phyloP scores from a whole-genome alignment of 1,140 invertebrate genomes.

The Lepidurus apus region DNA sequence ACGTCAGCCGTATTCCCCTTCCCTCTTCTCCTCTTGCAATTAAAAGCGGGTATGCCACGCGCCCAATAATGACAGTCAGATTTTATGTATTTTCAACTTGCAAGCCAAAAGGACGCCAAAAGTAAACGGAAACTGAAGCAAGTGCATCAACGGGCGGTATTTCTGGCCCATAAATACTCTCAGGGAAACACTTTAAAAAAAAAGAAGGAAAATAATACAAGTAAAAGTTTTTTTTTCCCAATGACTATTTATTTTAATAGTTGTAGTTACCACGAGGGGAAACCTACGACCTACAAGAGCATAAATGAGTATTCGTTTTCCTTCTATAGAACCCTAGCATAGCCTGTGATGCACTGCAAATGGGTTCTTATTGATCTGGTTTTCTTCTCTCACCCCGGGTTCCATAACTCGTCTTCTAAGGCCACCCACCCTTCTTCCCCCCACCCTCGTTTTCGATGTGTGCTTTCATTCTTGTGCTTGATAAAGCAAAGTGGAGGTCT shows the following conservation, averaged over 20 bases:
- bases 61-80: background rate
- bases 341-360: background rate
- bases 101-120: background rate
- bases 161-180: background rate
- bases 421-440: background rate
- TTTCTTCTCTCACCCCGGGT: background rate
- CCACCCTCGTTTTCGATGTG: background rate
- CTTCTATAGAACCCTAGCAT: no score
- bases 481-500: background rate
- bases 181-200: background rate
- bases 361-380: conserved; percentile 21
- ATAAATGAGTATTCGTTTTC: background rate
- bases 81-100: background rate
- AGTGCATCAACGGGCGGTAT: background rate
- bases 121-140: background rate
- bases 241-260: background rate
- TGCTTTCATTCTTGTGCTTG: background rate
- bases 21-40: background rate
- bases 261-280: background rate
- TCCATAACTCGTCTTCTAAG: background rate
- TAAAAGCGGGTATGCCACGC: background rate
- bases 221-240: background rate
- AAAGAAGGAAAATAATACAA: background rate
- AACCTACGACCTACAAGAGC: background rate
- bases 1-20: background rate